Conservation (phyloP, 2,888 invertebrate species). For the Mimachlamys varia region DNA sequence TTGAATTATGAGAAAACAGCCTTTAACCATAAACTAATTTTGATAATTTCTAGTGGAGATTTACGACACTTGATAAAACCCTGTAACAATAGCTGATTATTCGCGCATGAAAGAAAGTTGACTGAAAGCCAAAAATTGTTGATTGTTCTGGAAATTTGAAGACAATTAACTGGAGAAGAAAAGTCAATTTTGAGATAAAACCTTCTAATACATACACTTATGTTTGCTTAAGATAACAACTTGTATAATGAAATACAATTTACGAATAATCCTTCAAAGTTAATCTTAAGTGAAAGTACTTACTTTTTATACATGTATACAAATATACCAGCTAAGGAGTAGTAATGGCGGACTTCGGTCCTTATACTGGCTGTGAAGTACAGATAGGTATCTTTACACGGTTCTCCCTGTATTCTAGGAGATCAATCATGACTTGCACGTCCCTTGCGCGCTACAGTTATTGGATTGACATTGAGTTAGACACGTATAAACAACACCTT, state of each 20-base stretch:
- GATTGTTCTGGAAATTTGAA: not conserved
- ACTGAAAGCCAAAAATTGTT: constrained; percentile 9
- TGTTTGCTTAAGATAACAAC: constrained; percentile 31
- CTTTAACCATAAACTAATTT: constrained; percentile 14
- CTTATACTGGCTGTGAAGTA: not conserved
- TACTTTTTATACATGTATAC: not conserved
- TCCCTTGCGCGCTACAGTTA: no score
- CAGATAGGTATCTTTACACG: not conserved
- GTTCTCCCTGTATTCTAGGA: no score
- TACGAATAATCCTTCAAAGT: not conserved
- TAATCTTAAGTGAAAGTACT: not conserved
- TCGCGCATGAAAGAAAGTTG: not conserved
- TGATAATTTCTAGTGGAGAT: constrained; percentile 4
- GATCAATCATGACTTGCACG: no score
- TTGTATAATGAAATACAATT: constrained; percentile 28
- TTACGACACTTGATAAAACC: not conserved
- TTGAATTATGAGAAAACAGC: not conserved
- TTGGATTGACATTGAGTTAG: no score
- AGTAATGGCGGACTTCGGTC: not conserved
- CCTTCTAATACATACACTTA: not conserved
- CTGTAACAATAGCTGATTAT: not conserved
- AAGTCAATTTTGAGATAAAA: constrained; percentile 21
- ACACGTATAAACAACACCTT: no score
- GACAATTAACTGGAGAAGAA: constrained; percentile 19
- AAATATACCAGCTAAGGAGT: not conserved